Conservation (phyloP, 1,140 invertebrate species). For the Camponotus pennsylvanicus region DNA sequence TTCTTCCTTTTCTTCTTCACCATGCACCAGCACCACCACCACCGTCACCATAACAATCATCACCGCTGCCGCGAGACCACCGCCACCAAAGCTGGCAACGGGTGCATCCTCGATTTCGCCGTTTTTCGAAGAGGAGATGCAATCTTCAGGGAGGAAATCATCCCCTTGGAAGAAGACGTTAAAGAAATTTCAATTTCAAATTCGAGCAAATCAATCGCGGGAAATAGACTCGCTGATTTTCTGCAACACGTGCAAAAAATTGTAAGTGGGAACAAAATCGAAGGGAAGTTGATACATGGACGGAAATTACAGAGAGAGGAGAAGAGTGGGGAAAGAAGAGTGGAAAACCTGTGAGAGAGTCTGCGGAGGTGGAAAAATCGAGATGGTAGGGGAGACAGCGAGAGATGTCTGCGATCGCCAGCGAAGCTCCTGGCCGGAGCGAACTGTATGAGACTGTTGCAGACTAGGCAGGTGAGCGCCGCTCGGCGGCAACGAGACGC, state of each 20-base stretch:
- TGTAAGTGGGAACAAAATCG: conserved; percentile 16
- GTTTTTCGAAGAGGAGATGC: neutral
- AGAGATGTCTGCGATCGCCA: conserved; percentile 66
- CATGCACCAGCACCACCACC: conserved; percentile 57
- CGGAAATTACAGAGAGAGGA: conserved; percentile 29
- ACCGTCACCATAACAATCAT: conserved; percentile 57
- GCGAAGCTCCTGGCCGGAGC: conserved; percentile 72
- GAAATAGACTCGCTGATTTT: neutral
- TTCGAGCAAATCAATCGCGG: neutral
- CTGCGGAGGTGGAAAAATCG: conserved; percentile 65
- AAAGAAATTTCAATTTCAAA: neutral
- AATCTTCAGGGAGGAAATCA: neutral
- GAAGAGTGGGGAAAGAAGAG: conserved; percentile 46
- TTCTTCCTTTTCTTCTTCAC: conserved; percentile 60
- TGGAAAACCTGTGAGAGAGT: conserved; percentile 64
- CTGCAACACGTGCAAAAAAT: neutral
- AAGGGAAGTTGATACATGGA: conserved; percentile 1
- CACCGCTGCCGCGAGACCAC: conserved; percentile 62
- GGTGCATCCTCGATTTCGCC: conserved; percentile 28
- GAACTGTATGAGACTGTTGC: conserved; percentile 76
- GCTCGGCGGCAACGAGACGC: conserved; percentile 75
- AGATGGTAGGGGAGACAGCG: conserved; percentile 71
- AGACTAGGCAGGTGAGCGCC: conserved; percentile 77
- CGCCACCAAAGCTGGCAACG: conserved; percentile 58
- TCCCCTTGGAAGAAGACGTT: neutral